phyloP scores from a whole-genome alignment of 2,797 vertebrate species.

The Sibirionetta formosa region DNA sequence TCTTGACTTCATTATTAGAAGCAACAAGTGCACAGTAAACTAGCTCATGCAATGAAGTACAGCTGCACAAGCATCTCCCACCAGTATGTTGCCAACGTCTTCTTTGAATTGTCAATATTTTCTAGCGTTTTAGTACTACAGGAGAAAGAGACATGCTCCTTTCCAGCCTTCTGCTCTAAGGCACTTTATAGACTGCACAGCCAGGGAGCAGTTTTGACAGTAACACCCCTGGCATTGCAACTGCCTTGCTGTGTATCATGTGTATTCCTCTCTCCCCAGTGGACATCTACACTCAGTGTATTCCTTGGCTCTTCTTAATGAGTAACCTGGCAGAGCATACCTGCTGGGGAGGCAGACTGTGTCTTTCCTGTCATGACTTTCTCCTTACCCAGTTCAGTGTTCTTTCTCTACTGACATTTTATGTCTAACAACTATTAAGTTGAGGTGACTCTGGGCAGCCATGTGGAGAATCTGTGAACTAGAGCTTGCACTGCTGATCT shows the following conservation, averaged over 20 bases:
- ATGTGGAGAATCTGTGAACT: not conserved
- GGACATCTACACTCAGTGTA: not conserved
- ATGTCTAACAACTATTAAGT: not conserved
- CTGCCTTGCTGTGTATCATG: not conserved
- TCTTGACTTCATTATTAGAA: not conserved
- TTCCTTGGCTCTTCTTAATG: not conserved
- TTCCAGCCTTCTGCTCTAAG: not conserved
- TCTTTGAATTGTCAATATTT: not conserved
- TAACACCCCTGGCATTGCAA: not conserved
- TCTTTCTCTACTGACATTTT: not conserved
- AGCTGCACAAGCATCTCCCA: not conserved
- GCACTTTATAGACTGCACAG: not conserved
- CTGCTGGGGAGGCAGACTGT: not conserved
- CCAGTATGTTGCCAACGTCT: not conserved
- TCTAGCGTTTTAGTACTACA: not conserved
- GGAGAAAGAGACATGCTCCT: not conserved
- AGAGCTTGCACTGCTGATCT: not conserved
- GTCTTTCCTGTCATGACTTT: not conserved
- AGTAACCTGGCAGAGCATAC: not conserved
- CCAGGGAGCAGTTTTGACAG: not conserved
- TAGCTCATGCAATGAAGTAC: fast-evolving
- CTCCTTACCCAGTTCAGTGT: not conserved
- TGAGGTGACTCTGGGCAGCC: not conserved
- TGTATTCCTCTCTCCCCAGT: not conserved
- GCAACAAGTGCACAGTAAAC: not conserved